Conservation (phyloP, 2,113 vertebrate genomes). For the Takifugu flavidus region DNA sequence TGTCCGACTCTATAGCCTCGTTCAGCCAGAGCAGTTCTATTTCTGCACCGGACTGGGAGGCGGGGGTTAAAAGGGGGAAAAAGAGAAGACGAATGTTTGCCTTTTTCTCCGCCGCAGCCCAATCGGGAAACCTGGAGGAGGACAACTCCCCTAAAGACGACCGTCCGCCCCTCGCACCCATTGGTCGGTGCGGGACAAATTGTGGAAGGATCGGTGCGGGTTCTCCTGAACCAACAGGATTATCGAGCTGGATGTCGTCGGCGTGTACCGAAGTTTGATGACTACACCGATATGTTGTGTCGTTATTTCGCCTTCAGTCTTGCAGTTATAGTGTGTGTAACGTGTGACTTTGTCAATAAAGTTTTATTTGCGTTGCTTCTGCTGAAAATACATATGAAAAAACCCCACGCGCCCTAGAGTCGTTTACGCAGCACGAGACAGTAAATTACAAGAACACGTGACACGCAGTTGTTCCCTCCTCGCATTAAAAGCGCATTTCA, state of each 20-base stretch:
- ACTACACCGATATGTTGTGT: not conserved
- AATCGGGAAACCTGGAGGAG: constrained; percentile 58
- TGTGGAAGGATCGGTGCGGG: not conserved
- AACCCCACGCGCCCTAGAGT: no score
- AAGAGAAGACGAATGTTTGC: constrained; percentile 37
- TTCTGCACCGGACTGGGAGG: constrained; percentile 46
- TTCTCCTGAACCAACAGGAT: constrained; percentile 36
- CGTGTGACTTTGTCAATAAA: no score
- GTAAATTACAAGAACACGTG: no score
- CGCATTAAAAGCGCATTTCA: no score
- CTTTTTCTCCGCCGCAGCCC: constrained; percentile 69
- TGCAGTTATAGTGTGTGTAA: no score
- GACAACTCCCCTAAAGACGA: constrained; percentile 76
- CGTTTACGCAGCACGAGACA: no score
- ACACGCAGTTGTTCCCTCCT: no score
- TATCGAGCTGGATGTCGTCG: constrained; percentile 18
- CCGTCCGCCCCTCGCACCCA: constrained; percentile 54
- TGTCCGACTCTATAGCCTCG: constrained; percentile 3
- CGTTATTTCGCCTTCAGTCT: no score
- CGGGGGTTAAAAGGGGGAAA: constrained; percentile 20
- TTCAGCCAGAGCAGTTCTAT: constrained; percentile 52
- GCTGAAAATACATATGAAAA: no score
- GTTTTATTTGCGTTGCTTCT: no score
- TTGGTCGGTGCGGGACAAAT: constrained; percentile 40
- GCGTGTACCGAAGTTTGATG: not conserved